Evolutionary conservation across 2,797 vertebrate species (phyloP).

Genomic region (Anolis apletophallus): DNA sequence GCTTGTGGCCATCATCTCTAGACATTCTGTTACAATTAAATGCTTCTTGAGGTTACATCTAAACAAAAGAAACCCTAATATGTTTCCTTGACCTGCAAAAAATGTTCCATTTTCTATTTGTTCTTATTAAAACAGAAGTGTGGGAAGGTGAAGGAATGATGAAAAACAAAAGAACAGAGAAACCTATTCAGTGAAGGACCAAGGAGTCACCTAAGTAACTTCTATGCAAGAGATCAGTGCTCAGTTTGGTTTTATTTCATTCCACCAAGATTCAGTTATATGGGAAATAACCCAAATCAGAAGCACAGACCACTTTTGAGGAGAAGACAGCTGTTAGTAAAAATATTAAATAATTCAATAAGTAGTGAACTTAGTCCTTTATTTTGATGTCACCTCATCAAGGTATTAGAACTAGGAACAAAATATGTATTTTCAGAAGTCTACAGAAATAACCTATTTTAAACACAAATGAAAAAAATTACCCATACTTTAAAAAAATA

Average conservation of each 20-base stretch:
- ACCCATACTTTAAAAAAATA: neutral
- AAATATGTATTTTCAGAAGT: neutral
- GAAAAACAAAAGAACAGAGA: neutral
- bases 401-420: constrained; percentile 15
- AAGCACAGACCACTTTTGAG: constrained; percentile 10
- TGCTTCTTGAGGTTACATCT: constrained; percentile 22
- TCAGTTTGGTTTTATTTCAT: neutral
- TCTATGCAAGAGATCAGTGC: neutral
- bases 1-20: constrained; percentile 41
- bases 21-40: constrained; percentile 47
- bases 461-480: neutral
- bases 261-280: neutral
- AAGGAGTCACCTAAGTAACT: neutral
- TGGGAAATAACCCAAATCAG: neutral
- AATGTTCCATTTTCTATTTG: neutral
- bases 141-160: neutral
- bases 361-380: constrained; percentile 21
- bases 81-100: constrained; percentile 28
- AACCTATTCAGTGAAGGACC: neutral
- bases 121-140: neutral
- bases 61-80: constrained; percentile 10
- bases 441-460: neutral
- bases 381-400: constrained; percentile 34
- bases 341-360: neutral
- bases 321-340: neutral